A percentile compares a stretch with the other conserved stretches of the same genome.
These are phyloP conservation scores for Bhutanitis thaidina DNA, from an alignment of 2,888 invertebrate species.

Conservation along the genomic window DNA sequence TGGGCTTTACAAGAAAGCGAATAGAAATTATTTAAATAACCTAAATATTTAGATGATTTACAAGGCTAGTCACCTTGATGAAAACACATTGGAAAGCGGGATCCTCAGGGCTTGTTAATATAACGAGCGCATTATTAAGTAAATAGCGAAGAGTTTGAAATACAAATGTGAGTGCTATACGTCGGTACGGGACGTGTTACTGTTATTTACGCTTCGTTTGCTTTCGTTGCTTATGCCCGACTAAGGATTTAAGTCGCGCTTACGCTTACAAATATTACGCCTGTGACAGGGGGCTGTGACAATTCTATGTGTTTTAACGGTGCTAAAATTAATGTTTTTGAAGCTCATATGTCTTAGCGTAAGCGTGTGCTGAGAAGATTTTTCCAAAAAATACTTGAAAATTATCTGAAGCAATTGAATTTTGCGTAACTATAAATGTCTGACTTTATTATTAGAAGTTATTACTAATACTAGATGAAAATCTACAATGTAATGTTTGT, in stretches of 20 bases:
- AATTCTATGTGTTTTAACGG: background rate
- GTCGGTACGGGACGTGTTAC: conserved; percentile 14
- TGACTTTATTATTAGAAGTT: too few relatives aligned
- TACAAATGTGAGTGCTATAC: conserved; percentile 30
- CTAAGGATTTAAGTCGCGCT: conserved; percentile 28
- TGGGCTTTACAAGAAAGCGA: too few relatives aligned
- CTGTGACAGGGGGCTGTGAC: conserved; percentile 23
- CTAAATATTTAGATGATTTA: too few relatives aligned
- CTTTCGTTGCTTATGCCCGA: conserved; percentile 22
- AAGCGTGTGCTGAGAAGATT: too few relatives aligned
- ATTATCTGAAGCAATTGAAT: too few relatives aligned
- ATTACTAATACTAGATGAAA: too few relatives aligned
- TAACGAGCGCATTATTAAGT: conserved; percentile 33
- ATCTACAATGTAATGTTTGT: too few relatives aligned
- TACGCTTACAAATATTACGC: conserved; percentile 30
- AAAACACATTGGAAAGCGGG: conserved; percentile 1
- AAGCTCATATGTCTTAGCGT: background rate
- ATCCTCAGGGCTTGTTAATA: conserved; percentile 31
- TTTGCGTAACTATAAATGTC: too few relatives aligned
- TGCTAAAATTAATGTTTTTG: too few relatives aligned
- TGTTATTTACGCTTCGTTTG: conserved; percentile 29
- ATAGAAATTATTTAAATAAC: too few relatives aligned
- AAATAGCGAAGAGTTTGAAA: conserved; percentile 30
- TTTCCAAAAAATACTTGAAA: too few relatives aligned
- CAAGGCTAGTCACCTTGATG: too few relatives aligned